Evolutionary conservation across 2,113 vertebrate species (phyloP), one percentile per base, ranked within the genome.

Genomic region (Chloropsis cyanopogon): DNA sequence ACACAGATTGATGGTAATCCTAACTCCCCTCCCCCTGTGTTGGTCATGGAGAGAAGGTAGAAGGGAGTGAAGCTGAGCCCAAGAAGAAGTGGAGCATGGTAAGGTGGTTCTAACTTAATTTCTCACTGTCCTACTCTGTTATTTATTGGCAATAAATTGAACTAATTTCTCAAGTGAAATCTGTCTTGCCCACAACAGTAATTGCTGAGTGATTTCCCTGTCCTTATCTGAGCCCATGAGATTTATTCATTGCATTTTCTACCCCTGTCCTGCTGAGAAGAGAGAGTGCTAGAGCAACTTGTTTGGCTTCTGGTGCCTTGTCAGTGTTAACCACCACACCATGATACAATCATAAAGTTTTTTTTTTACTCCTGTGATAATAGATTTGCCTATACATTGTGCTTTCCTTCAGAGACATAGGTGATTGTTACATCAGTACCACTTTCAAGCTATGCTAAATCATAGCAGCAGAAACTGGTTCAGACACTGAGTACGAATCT

Each of bases 1-100:
- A 16, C 60, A 68, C 24, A 21, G 23, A 22, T 39, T 28, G 47
- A 49, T 22, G 1, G 3, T 7, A 85, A 54, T 14, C 7, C 18
- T 31, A 14, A 17, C 19, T 77, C 9, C 6, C 2, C 1, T 37
- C 4, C 14, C 9, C 5, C 15, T 46, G 4, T 2, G 2, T 21
- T 66, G 20, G 17, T 52, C 9, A 5, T 22, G 5, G 10, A 8
- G 5, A 56, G 8, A 56, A 54, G 28, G 18, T 33, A 39, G 50
- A 60, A 56, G 26, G 73, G 7, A 47, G 10, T 33, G 19, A 83
- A 52, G n/a, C 0, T 89, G 37, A 86, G 44, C 26, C 3, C 6
- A 4, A 22, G 15, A 69, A 63, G 26, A 75, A 39, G 3, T 7
- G 4, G 6, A 52, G 5, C 5, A 9, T 3, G 3, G 6, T 57